Conservation (phyloP, 2,888 invertebrate genomes). For the Mechanitis mazaeus region DNA sequence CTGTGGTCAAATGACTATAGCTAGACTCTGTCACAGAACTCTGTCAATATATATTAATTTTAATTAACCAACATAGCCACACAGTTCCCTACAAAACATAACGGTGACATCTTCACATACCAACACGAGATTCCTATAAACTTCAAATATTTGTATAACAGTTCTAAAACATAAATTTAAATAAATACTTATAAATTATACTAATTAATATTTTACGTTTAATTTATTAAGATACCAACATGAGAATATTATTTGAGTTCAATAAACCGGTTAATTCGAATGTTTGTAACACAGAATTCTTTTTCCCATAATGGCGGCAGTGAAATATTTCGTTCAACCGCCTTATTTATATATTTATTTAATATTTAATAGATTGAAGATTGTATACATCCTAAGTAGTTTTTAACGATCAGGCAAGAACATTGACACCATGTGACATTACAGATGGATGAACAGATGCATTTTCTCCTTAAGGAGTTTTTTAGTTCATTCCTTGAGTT, state of each 20-base stretch:
- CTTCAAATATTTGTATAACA: slow-evolving; percentile 23
- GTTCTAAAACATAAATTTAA: slow-evolving; percentile 24
- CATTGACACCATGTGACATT: no score
- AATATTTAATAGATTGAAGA: no score
- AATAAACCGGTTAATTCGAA: slow-evolving; percentile 15
- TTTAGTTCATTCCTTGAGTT: no score
- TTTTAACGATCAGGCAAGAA: no score
- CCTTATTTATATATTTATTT: no score
- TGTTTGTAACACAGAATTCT: no score
- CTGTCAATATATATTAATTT: no score
- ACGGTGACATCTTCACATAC: slow-evolving; percentile 17
- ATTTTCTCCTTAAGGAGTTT: no score
- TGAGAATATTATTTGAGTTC: slow-evolving; percentile 11
- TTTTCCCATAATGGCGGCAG: no score
- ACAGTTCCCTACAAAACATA: slow-evolving; percentile 4
- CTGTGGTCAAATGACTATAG: not conserved
- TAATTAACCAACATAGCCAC: not conserved
- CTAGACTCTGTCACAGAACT: not conserved
- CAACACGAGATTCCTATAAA: slow-evolving; percentile 8
- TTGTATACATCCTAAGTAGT: no score
- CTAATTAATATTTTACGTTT: slow-evolving; percentile 17
- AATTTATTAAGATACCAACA: slow-evolving; percentile 4
- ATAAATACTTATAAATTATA: slow-evolving; percentile 31
- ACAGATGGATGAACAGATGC: no score
- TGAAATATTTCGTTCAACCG: no score